phyloP scores from a whole-genome alignment of 2,797 vertebrate genomes.

The Manis crassicaudata region DNA sequence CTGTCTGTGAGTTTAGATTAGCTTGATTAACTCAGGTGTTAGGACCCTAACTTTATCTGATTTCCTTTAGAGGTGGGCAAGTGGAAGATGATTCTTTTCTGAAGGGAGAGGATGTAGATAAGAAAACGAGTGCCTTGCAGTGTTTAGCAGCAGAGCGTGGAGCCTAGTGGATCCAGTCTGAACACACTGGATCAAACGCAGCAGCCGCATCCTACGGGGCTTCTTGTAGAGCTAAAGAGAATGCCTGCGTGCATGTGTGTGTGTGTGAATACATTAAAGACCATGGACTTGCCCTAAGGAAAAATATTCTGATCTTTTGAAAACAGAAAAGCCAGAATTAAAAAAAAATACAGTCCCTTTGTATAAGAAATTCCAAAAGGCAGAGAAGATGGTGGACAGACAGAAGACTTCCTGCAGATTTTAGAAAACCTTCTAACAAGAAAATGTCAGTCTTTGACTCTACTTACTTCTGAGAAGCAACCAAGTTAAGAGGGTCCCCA shows the following conservation, averaged over 20 bases:
- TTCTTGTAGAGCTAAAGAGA: neutral
- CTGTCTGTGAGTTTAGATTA: neutral
- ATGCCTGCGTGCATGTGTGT: neutral
- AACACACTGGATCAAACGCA: neutral
- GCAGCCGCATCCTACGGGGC: neutral
- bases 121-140: neutral
- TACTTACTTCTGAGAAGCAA: neutral
- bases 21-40: neutral
- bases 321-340: constrained; percentile 43
- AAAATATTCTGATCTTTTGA: neutral
- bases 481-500: neutral
- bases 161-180: neutral
- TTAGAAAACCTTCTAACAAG: neutral
- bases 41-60: neutral
- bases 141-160: neutral
- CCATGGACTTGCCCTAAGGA: neutral
- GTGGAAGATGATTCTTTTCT: neutral
- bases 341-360: neutral
- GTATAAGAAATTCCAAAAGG: neutral
- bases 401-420: neutral
- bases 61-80: neutral
- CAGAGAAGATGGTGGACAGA: neutral
- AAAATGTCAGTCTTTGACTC: neutral
- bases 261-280: neutral
- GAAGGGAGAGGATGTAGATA: neutral